Percentiles rank a stretch among this genome's conserved stretches.
These are phyloP conservation scores for Enteromius argenteus DNA, from an alignment of 2,797 vertebrate species.

Conservation along the genomic window DNA sequence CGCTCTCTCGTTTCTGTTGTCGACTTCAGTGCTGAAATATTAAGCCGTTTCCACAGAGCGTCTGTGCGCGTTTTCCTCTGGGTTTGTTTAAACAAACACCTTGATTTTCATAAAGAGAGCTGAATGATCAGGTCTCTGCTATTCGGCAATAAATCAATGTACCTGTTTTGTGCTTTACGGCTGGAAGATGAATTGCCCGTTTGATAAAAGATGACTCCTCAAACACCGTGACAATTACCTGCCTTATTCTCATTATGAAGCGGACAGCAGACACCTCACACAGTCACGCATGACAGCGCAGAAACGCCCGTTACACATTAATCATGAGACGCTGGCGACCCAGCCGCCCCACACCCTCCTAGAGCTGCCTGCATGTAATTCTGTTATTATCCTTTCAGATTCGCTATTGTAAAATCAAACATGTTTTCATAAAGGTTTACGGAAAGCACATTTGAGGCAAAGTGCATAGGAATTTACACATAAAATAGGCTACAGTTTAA, in stretches of 20 bases:
- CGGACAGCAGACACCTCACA: constrained; percentile 78
- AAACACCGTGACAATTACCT: constrained; percentile 85
- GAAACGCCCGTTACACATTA: constrained; percentile 80
- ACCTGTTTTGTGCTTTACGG: constrained; percentile 73
- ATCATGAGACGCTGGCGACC: constrained; percentile 75
- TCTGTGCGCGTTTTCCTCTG: constrained; percentile 9
- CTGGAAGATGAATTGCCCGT: constrained; percentile 82
- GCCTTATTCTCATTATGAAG: constrained; percentile 79
- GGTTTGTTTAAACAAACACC: constrained; percentile 60
- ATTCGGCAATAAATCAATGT: constrained; percentile 74
- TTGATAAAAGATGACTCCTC: constrained; percentile 83
- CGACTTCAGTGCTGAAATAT: constrained; percentile 40
- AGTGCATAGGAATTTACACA: background rate
- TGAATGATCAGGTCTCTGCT: constrained; percentile 43
- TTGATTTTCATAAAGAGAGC: constrained; percentile 58
- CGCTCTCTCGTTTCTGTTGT: constrained; percentile 27
- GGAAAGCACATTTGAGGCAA: background rate
- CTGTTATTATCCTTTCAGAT: background rate
- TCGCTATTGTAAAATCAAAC: background rate
- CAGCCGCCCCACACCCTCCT: constrained; percentile 67
- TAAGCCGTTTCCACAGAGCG: constrained; percentile 3
- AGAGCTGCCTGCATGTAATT: constrained; percentile 17
- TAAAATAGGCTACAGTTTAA: background rate
- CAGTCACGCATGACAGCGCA: constrained; percentile 79
- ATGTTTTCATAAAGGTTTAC: background rate